Evolutionary conservation across 2,113 vertebrate genomes (phyloP).

Genomic region (Pelmatolapia mariae): DNA sequence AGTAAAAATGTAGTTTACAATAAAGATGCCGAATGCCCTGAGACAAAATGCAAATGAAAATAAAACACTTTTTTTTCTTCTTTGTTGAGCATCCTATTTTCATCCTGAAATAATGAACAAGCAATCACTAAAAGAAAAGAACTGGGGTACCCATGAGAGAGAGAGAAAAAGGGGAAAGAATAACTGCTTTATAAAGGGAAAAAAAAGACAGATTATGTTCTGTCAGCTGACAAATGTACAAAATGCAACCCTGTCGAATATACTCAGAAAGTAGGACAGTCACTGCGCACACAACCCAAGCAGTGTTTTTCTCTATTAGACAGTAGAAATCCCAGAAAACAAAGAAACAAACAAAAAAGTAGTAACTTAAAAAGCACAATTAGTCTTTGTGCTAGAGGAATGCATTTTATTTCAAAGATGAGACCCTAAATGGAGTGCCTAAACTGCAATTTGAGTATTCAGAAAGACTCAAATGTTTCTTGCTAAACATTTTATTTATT

Average conservation of each 20-base stretch:
- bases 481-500: background rate
- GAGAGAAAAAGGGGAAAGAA: background rate
- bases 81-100: constrained; percentile 17
- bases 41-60: background rate
- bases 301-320: background rate
- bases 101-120: background rate
- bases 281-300: background rate
- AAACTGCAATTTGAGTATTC: background rate
- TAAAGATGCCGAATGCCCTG: background rate
- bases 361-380: background rate
- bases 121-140: background rate
- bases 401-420: background rate
- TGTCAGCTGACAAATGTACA: constrained; percentile 47
- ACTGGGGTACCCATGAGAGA: background rate
- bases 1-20: background rate
- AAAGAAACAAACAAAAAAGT: background rate
- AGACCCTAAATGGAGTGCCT: background rate
- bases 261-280: constrained; percentile 36
- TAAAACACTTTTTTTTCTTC: background rate
- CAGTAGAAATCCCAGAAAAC: background rate
- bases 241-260: constrained; percentile 31
- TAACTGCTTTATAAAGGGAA: background rate
- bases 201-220: constrained; percentile 31
- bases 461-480: background rate
- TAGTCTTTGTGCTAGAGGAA: background rate